phyloP scores from a whole-genome alignment of 2,797 vertebrate species.

The Enteromius fasciolatus region DNA sequence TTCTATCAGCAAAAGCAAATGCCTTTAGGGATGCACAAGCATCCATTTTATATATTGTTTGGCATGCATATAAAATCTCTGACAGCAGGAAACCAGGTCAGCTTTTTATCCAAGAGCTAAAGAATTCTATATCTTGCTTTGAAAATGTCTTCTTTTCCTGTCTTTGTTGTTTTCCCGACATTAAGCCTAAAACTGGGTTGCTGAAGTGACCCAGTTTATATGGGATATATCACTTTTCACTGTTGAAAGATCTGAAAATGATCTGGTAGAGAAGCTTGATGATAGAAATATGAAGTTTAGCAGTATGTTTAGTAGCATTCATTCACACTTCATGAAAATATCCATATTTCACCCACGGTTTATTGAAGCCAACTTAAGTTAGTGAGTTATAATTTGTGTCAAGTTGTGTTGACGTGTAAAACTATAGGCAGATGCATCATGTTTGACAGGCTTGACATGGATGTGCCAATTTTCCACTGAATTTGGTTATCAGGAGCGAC shows the following conservation, averaged over 20 bases:
- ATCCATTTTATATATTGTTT: neutral
- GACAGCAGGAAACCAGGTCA: neutral
- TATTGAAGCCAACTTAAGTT: neutral
- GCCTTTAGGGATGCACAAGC: neutral
- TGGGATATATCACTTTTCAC: neutral
- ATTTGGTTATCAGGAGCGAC: neutral
- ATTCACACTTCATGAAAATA: neutral
- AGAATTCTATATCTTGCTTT: neutral
- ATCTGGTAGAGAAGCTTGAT: neutral
- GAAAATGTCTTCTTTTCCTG: neutral
- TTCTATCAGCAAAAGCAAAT: neutral
- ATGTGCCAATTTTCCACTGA: neutral
- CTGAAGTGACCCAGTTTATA: slow-evolving; percentile 1
- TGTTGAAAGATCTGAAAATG: neutral
- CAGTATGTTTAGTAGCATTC: neutral
- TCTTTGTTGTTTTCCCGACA: neutral
- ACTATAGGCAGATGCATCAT: neutral
- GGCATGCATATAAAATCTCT: neutral
- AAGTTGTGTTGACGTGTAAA: neutral
- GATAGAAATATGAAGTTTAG: neutral
- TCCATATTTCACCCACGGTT: neutral
- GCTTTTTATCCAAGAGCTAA: neutral
- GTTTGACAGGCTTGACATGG: neutral
- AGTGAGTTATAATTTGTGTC: neutral
- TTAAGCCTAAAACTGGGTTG: neutral